Evolutionary conservation across 1,140 invertebrate species (phyloP).

Genomic region (Frieseomelitta varia): DNA sequence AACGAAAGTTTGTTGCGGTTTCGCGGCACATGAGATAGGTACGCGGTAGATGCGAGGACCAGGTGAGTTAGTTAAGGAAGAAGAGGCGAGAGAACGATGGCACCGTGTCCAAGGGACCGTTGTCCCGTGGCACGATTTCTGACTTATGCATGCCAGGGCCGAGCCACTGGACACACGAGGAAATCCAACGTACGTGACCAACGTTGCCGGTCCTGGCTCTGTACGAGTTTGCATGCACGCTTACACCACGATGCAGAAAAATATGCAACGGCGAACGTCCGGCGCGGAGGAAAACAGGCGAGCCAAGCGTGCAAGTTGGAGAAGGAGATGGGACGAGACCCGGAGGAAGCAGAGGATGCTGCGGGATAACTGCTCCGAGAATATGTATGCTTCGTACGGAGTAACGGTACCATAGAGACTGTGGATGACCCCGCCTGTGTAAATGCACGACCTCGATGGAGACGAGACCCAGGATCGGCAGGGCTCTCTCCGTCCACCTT

Average conservation of each 20-base stretch:
- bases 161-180: slow-evolving; percentile 69
- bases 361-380: slow-evolving; percentile 64
- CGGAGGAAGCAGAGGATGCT: slow-evolving; percentile 20
- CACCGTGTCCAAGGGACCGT: not conserved
- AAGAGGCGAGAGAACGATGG: too few species aligned
- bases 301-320: not conserved
- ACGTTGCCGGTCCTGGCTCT: slow-evolving; percentile 39
- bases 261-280: slow-evolving; percentile 58
- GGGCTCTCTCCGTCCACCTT: slow-evolving; percentile 7
- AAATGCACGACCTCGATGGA: slow-evolving; percentile 79
- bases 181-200: slow-evolving; percentile 62
- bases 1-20: not conserved
- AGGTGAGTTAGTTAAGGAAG: slow-evolving; percentile 1
- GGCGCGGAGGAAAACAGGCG: slow-evolving; percentile 16
- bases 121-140: slow-evolving; percentile 58
- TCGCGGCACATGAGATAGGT: not conserved
- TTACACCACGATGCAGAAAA: slow-evolving; percentile 64
- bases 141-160: slow-evolving; percentile 74
- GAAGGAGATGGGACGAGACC: not conserved
- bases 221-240: slow-evolving; percentile 53
- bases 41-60: too few species aligned
- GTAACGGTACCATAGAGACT: slow-evolving; percentile 78
- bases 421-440: slow-evolving; percentile 80
- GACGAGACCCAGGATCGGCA: slow-evolving; percentile 65
- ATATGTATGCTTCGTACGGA: slow-evolving; percentile 71